Evolutionary conservation across 2,888 invertebrate species (phyloP), one percentile per base, ranked within the genome.

Genomic region (Caenorhabditis uteleia): DNA sequence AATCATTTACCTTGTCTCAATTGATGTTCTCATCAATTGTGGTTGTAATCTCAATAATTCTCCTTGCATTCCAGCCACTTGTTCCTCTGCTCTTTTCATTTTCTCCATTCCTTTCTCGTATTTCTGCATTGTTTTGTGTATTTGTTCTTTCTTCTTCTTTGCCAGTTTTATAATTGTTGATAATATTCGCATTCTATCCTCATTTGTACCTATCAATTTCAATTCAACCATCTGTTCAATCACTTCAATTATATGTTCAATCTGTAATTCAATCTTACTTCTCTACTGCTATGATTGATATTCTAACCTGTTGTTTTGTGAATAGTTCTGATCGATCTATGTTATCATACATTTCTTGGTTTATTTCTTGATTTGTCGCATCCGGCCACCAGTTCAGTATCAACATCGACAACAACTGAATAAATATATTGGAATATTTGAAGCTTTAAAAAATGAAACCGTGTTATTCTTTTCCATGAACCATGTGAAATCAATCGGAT

Each of bases 81-180:
- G 79, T 48, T 76, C 78, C 38, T 79, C 72, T 2, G 79, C 78
- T 51, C 68, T 64, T 12, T 70, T 70, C 59, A 79, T 60, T 50
- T 80, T 80, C 16, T 76, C 72, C 61, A 78, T 75, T 47, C 78
- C 78, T n/a, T 70, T 75, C 29, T 77, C 74, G 67, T 78, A 73
- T 55, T 76, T 57, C 16, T 47, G 53, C 51, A 74, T 75, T 6
- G 77, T 60, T 4, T 55, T 46, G 21, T 65, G 64, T 5, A 78
- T 49, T 27, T 64, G 56, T 27, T 55, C 49, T 21, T 50, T 65
- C 38, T 55, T 65, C 29, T 58, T 58, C 18, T 7, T 38, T 0
- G 66, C 59, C 21, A 66, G 26, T 8, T 53, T 48, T 10, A 56
- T 36, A 23, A 60, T 56, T 3, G 60, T 60, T 6, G 36, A 31